Conservation (phyloP, 2,113 vertebrate species). For the Marmota monax region DNA sequence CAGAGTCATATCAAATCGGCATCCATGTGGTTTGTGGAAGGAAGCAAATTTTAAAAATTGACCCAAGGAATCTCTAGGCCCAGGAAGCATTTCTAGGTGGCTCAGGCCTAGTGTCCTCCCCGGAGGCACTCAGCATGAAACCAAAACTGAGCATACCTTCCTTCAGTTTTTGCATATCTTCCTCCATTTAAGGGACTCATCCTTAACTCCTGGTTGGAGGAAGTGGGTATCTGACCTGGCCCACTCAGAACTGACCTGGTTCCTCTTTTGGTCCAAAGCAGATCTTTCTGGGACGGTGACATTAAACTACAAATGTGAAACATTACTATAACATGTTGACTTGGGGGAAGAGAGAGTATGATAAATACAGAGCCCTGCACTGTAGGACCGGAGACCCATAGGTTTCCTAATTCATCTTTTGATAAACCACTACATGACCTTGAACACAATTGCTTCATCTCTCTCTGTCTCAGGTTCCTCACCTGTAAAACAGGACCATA, state of each 20-base stretch:
- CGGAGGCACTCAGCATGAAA: background rate
- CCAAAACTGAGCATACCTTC: background rate
- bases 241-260: background rate
- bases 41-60: slow-evolving; percentile 10
- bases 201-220: background rate
- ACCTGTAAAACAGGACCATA: background rate
- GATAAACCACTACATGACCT: background rate
- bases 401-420: slow-evolving; percentile 23
- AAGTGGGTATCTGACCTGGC: background rate
- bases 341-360: background rate
- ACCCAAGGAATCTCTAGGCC: background rate
- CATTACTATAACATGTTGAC: background rate
- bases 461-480: slow-evolving; percentile 49
- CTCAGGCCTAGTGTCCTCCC: background rate
- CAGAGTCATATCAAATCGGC: background rate
- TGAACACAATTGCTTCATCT: slow-evolving; percentile 52
- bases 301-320: background rate
- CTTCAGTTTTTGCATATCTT: background rate
- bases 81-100: background rate
- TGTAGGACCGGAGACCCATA: background rate
- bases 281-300: background rate
- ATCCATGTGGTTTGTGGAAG: background rate
- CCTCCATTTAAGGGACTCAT: background rate
- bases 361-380: background rate
- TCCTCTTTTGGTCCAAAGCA: background rate